Base-by-base conservation (phyloP, 2,797 vertebrate species). In the Triplophysa yarkandensis region DNA sequence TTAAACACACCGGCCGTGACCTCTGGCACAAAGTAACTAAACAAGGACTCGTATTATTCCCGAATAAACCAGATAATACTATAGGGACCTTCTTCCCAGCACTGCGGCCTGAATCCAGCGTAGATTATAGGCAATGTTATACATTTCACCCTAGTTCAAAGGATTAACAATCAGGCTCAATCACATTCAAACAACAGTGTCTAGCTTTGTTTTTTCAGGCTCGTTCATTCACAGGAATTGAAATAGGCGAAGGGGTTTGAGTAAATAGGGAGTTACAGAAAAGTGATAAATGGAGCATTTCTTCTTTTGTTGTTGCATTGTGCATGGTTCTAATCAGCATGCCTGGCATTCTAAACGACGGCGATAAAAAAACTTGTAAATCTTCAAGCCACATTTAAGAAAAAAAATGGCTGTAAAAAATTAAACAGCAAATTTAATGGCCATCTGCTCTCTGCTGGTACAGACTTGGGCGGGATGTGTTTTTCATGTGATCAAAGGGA, bases 391-490 rank as follows among this genome's bases (percentile, higher is more conserved):
- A 86, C 82, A 78, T 89, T 43, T 88, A 90, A 82, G 71, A 71
- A 41, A 74, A n/a, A 71, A 48, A 80, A 74, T 79, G 78, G 76
- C 82, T 86, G 87, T 91, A 89, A 91, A 74, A 91, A 90, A 89
- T 88, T 87, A 91, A 90, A 52, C 83, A 83, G 79, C 77, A 85
- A 70, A 91, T 92, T 91, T 91, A 91, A 92, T 89, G 86, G 84
- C 90, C 91, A 92, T 91, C 90, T 92, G 90, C 82, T 87, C 84
- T 87, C 82, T 83, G 85, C 87, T 48, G 79, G 78, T 74, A 84
- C 84, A 80, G 85, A 87, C 87, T 85, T 83, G 46, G 76, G 77
- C 79, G 82, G 82, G 77, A 88, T 87, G 85, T 81, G 86, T 82
- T 87, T 85, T 85, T 79, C 87, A 85, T 83, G 84, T 80, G 86